Conservation (phyloP, 1,140 invertebrate genomes). For the Lepidurus apus region DNA sequence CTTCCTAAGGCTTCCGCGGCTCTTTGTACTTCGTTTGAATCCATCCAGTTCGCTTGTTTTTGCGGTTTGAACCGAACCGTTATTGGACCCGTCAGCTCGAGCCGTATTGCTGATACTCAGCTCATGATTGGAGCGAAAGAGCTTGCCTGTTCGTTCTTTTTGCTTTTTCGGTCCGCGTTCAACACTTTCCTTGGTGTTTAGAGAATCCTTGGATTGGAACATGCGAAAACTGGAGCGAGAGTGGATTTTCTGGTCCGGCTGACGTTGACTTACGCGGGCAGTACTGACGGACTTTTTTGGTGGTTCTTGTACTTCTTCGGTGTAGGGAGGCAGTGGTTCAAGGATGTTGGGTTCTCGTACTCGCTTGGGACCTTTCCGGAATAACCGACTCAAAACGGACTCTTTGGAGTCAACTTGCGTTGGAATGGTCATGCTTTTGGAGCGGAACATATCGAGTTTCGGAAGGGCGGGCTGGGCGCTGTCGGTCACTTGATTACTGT, state of each 20-base stretch:
- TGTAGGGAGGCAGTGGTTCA: background rate
- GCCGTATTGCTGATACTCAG: background rate
- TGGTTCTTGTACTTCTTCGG: background rate
- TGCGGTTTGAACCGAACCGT: background rate
- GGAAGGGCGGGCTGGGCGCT: background rate
- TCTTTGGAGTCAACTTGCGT: slow-evolving; percentile 2
- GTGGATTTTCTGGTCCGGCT: background rate
- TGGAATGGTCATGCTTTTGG: background rate
- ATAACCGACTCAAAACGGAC: background rate
- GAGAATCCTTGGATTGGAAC: slow-evolving; percentile 17
- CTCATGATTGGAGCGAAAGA: background rate
- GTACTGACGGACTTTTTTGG: too few species aligned
- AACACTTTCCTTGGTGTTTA: background rate
- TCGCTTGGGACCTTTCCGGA: background rate
- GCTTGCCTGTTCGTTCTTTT: background rate
- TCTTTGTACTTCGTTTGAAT: background rate
- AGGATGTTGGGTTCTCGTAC: background rate
- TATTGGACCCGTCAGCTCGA: background rate
- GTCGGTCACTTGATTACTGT: slow-evolving; percentile 16
- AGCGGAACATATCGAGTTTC: slow-evolving; percentile 4
- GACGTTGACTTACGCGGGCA: background rate
- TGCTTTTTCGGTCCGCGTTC: background rate
- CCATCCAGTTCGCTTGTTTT: background rate
- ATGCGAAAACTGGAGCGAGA: background rate
- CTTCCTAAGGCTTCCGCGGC: background rate